These are phyloP conservation scores for Sebastes schlegelii DNA, from an alignment of 2,113 vertebrate species.

Conservation along the genomic window DNA sequence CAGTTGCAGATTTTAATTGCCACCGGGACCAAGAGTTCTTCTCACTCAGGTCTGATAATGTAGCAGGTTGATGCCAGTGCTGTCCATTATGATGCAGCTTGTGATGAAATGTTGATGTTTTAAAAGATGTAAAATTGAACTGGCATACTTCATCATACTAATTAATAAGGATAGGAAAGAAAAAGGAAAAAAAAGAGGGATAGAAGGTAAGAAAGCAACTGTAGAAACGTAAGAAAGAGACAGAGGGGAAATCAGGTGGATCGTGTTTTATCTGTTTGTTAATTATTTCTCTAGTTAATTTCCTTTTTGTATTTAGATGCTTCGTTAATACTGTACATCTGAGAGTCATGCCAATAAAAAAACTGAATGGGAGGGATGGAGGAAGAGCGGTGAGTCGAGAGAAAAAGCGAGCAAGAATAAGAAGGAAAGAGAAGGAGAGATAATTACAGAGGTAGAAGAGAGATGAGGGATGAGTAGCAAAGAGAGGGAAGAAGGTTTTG, in stretches of 20 bases:
- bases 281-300: slow-evolving; percentile 69
- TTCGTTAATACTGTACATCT: slow-evolving; percentile 60
- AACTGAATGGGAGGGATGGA: slow-evolving; percentile 15
- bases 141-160: background rate
- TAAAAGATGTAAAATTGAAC: background rate
- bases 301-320: slow-evolving; percentile 64
- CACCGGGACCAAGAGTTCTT: slow-evolving; percentile 1
- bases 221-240: slow-evolving; percentile 62
- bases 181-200: background rate
- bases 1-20: slow-evolving; percentile 46
- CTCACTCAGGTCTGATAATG: slow-evolving; percentile 12
- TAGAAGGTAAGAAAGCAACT: slow-evolving; percentile 29
- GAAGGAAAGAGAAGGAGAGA: slow-evolving; percentile 3
- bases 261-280: slow-evolving; percentile 69
- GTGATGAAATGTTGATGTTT: background rate
- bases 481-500: slow-evolving; percentile 9
- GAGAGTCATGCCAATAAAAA: slow-evolving; percentile 69
- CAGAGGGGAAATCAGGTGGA: slow-evolving; percentile 70
- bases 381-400: slow-evolving; percentile 7
- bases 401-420: slow-evolving; percentile 22
- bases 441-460: slow-evolving; percentile 18
- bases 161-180: background rate
- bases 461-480: slow-evolving; percentile 1
- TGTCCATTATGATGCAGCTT: slow-evolving; percentile 1
- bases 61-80: background rate